These are phyloP conservation scores for Macaca fascicularis DNA, from an alignment of 2,113 vertebrate genomes.

Conservation along the genomic window T2T-MFA8v1.1 NC_088384.1:73122001-73122500, in stretches of 20 bases:
- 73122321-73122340: neutral
- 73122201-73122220: neutral
- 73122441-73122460: neutral
- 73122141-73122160: neutral
- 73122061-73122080: neutral
- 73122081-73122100: conserved; percentile 20
- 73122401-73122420: neutral
- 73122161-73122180: conserved; percentile 23
- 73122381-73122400: neutral
- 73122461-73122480: neutral
- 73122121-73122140: neutral
- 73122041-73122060: conserved; percentile 2
- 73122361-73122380: neutral
- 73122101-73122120: neutral
- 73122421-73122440: neutral
- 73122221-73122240: neutral
- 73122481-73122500: neutral
- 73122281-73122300: neutral
- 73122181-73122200: neutral
- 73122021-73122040: neutral
- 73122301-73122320: neutral
- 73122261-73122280: neutral
- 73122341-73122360: neutral
- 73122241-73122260: neutral
- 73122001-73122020: neutral